A percentile compares a stretch with the other conserved stretches of the same genome.
Conservation (phyloP, 2,888 invertebrate genomes). For the Hybos culiciformis region DNA sequence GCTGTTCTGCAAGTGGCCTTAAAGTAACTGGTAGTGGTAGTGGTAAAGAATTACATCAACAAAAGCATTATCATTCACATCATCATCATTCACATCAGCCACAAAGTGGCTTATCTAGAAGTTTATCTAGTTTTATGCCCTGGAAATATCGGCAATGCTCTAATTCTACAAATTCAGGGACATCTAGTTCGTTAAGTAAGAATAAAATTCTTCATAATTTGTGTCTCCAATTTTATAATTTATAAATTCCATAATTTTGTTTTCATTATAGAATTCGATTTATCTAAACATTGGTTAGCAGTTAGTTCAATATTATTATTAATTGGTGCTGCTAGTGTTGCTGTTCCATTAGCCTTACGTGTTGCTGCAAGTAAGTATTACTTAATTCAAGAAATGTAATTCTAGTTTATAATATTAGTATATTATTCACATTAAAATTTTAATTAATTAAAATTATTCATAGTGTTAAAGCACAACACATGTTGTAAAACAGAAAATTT, state of each 20-base stretch:
- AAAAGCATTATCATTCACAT: constrained; percentile 7
- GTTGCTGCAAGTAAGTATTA: constrained; percentile 45
- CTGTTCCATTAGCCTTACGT: constrained; percentile 63
- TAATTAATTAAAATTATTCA: too few relatives aligned
- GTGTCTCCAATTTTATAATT: neutral
- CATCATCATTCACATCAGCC: constrained; percentile 10
- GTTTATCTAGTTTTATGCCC: constrained; percentile 28
- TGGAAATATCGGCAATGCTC: constrained; percentile 37
- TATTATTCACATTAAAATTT: too few relatives aligned
- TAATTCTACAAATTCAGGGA: constrained; percentile 34
- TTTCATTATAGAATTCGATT: constrained; percentile 38
- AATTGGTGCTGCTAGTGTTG: constrained; percentile 66
- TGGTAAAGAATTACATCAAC: constrained; percentile 9
- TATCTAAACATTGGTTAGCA: constrained; percentile 59
- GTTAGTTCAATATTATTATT: constrained; percentile 61
- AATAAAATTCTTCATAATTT: constrained; percentile 12
- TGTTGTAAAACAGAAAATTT: too few relatives aligned
- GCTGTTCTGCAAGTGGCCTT: constrained; percentile 26
- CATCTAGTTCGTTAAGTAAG: constrained; percentile 36
- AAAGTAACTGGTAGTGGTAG: constrained; percentile 29
- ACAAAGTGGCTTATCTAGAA: neutral
- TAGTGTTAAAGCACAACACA: too few relatives aligned
- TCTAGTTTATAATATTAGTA: neutral
- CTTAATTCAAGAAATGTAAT: neutral
- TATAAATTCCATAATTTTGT: too few relatives aligned